A percentile compares a stretch with the other conserved stretches of the same genome.
Conservation (phyloP, 2,113 vertebrate species). For the Terrapene triunguis region DNA sequence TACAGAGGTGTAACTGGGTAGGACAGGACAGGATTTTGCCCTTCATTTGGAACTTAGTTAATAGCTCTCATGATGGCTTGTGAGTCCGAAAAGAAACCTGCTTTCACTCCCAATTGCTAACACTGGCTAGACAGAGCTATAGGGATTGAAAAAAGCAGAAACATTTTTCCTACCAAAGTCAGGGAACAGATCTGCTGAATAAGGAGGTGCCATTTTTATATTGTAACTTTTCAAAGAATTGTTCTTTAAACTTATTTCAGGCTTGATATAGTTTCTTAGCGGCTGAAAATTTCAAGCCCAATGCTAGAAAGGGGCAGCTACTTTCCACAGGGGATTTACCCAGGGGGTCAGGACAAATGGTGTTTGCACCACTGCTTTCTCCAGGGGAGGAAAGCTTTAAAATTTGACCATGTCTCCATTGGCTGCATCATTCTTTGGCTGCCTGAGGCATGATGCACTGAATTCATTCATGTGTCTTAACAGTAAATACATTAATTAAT, state of each 20-base stretch:
- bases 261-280: neutral
- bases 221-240: too few relatives aligned
- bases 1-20: neutral
- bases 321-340: neutral
- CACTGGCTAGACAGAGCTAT: neutral
- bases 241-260: too few relatives aligned
- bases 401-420: neutral
- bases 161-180: neutral
- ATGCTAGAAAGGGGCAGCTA: neutral
- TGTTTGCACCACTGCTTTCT: neutral
- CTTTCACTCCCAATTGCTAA: neutral
- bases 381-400: neutral
- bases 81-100: neutral
- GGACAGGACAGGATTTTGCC: neutral
- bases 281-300: neutral
- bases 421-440: neutral
- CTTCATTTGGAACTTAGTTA: neutral
- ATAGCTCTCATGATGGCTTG: neutral
- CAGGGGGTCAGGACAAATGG: neutral
- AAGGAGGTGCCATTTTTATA: neutral
- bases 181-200: neutral
- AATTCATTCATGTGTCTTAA: neutral
- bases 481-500: neutral
- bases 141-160: neutral
- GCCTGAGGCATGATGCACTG: neutral